phyloP scores from a whole-genome alignment of 2,113 vertebrate species.

The Physeter macrocephalus region DNA sequence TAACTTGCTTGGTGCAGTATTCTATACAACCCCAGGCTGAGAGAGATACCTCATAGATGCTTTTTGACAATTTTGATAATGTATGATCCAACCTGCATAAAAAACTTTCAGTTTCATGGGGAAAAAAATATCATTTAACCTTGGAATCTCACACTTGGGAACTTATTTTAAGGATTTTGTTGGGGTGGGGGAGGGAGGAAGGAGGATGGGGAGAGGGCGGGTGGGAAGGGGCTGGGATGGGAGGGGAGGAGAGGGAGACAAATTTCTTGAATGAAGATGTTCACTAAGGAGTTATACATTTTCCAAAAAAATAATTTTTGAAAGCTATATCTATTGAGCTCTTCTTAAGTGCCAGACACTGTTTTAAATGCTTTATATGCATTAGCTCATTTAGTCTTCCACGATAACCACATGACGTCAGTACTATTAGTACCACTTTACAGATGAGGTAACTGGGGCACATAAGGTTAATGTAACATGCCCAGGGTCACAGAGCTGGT shows the following conservation, averaged over 20 bases:
- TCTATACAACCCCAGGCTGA: background rate
- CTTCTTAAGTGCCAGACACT: background rate
- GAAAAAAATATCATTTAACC: background rate
- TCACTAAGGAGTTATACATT: background rate
- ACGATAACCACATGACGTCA: background rate
- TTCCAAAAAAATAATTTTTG: background rate
- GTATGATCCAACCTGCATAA: background rate
- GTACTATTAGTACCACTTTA: background rate
- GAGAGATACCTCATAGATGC: background rate
- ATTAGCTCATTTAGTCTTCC: background rate
- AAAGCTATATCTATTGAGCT: background rate
- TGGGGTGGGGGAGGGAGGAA: background rate
- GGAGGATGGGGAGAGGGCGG: background rate
- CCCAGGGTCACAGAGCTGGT: background rate
- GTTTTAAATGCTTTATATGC: background rate
- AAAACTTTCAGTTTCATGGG: background rate
- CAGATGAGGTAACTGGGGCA: background rate
- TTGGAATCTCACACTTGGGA: background rate
- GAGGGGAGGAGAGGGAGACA: background rate
- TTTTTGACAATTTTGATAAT: background rate
- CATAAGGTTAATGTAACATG: background rate
- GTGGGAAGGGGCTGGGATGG: too few relatives aligned
- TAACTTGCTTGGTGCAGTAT: background rate
- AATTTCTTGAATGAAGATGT: background rate
- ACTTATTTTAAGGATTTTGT: background rate